These are phyloP conservation scores for Eilema griseolum DNA, from an alignment of 2,888 invertebrate species.

Conservation along the genomic window DNA sequence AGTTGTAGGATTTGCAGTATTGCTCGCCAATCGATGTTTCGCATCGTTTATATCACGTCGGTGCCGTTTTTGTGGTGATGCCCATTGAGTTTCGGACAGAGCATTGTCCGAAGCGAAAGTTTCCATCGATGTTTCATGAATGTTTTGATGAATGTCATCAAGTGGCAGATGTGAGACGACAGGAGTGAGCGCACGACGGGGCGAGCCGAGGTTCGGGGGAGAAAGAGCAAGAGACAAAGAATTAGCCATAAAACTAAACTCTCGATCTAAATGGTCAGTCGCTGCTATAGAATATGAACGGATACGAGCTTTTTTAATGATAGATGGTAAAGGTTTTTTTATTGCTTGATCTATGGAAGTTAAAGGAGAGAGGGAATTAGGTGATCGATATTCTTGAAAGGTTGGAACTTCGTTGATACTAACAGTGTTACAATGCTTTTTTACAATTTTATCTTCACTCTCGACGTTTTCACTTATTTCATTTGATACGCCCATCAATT, in stretches of 20 bases:
- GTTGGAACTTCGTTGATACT: conserved; percentile 85
- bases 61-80: conserved; percentile 30
- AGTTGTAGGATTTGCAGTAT: conserved; percentile 58
- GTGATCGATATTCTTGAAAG: conserved; percentile 82
- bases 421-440: conserved; percentile 74
- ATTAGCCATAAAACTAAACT: conserved; percentile 86
- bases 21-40: conserved; percentile 55
- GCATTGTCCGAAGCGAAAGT: conserved; percentile 42
- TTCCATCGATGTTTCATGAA: conserved; percentile 59
- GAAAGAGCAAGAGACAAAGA: conserved; percentile 86
- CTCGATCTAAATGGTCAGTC: conserved; percentile 72
- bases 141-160: conserved; percentile 69
- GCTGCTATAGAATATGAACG: conserved; percentile 74
- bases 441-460: conserved; percentile 47
- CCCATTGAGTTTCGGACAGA: conserved; percentile 43
- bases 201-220: conserved; percentile 85
- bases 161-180: conserved; percentile 73
- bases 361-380: conserved; percentile 68
- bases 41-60: conserved; percentile 52
- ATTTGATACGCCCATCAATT: conserved; percentile 30
- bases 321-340: conserved; percentile 71
- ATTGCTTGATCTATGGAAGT: conserved; percentile 67
- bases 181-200: conserved; percentile 80
- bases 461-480: conserved; percentile 25
- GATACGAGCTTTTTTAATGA: conserved; percentile 73